These are phyloP conservation scores for Chrysaora quinquecirrha DNA, from an alignment of 30 jellyfish, hydroid and myxozoan genomes.

Conservation along the genomic window DNA sequence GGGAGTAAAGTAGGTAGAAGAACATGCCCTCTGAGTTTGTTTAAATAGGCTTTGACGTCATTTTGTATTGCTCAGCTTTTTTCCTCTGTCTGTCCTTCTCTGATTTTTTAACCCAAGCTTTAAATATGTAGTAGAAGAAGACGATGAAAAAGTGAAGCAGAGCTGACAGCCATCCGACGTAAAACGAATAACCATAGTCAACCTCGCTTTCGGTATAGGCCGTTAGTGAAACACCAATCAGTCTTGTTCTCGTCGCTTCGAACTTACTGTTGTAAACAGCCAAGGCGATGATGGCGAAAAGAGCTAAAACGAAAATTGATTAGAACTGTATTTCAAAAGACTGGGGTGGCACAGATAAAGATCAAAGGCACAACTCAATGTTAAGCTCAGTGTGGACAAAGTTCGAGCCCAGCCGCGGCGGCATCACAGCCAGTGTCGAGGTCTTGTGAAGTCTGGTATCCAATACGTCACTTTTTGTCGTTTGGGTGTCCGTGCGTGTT, in stretches of 20 bases:
- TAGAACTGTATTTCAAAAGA: not conserved
- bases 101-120: constrained; percentile 39
- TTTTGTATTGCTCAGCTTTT: not conserved
- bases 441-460: not conserved
- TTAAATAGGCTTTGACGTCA: not conserved
- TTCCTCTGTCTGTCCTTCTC: constrained; percentile 4
- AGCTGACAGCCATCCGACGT: constrained; percentile 66
- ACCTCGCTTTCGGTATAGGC: constrained; percentile 42
- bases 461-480: not conserved
- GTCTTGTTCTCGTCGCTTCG: constrained; percentile 28
- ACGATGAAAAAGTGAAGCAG: constrained; percentile 37
- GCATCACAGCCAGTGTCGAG: too few relatives aligned
- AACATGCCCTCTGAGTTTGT: too few relatives aligned
- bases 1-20: too few relatives aligned
- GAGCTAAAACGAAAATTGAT: constrained; percentile 8
- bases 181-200: constrained; percentile 55
- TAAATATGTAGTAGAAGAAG: constrained; percentile 62
- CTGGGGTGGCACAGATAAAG: not conserved
- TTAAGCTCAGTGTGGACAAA: too few relatives aligned
- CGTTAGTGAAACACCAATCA: not conserved
- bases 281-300: constrained; percentile 43
- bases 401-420: too few relatives aligned
- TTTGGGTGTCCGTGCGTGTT: not conserved
- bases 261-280: constrained; percentile 54
- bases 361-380: not conserved